Evolutionary conservation across 2,888 invertebrate genomes (phyloP).

Genomic region (Plagiodera versicolora): DNA sequence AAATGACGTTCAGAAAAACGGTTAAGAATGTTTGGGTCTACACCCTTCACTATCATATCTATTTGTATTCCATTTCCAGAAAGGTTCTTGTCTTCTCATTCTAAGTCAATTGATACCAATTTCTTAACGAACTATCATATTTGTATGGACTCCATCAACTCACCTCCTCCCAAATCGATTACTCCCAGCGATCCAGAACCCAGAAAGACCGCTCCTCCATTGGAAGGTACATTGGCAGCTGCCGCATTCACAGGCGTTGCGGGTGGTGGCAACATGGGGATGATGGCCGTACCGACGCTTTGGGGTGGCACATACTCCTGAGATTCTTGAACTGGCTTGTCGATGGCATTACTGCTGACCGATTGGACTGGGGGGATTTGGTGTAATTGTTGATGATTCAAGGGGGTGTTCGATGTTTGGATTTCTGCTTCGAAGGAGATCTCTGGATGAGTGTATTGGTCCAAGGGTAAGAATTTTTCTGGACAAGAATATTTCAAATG

Average conservation of each 20-base stretch:
- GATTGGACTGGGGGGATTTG: slow-evolving; percentile 12
- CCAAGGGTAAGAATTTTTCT: slow-evolving; percentile 27
- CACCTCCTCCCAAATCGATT: slow-evolving; percentile 47
- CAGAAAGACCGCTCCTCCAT: slow-evolving; percentile 46
- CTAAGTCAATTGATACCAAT: no score
- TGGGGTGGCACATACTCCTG: slow-evolving; percentile 42
- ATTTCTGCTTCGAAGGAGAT: neutral
- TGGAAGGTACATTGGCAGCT: slow-evolving; percentile 41
- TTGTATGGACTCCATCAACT: slow-evolving; percentile 9
- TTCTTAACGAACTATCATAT: neutral
- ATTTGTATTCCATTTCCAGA: no score
- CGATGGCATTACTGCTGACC: slow-evolving; percentile 38
- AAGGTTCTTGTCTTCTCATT: no score
- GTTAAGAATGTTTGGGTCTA: no score
- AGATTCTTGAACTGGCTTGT: slow-evolving; percentile 44
- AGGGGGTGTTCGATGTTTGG: neutral
- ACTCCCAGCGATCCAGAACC: slow-evolving; percentile 51
- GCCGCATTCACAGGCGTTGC: slow-evolving; percentile 45
- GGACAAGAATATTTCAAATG: neutral
- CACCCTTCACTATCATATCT: no score
- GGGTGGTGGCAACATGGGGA: slow-evolving; percentile 43
- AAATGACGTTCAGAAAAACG: no score
- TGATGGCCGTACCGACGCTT: slow-evolving; percentile 42
- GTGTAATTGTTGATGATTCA: neutral
- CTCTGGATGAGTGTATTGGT: slow-evolving; percentile 15